These are phyloP conservation scores for Trematomus bernacchii DNA, from an alignment of 2,797 vertebrate genomes.

Conservation along the genomic window DNA sequence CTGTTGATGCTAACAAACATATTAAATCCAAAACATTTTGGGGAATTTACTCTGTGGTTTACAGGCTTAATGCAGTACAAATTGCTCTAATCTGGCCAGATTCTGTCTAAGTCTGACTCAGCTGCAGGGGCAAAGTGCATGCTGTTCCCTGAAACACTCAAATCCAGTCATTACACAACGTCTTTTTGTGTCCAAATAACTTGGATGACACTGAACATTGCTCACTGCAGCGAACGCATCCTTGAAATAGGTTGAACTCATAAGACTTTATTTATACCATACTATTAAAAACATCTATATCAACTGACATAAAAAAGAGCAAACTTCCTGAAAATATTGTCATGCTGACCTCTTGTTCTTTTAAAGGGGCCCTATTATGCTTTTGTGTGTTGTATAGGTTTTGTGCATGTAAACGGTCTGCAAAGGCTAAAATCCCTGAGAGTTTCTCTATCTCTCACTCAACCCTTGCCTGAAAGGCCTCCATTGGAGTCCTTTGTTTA, in stretches of 20 bases:
- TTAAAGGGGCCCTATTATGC: too few relatives aligned
- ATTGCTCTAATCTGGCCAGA: neutral
- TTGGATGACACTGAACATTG: neutral
- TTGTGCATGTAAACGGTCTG: too few relatives aligned
- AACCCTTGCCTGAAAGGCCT: too few relatives aligned
- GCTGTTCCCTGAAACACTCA: neutral
- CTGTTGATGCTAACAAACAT: neutral
- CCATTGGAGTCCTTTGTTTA: too few relatives aligned
- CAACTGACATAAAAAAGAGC: neutral
- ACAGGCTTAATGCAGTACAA: neutral
- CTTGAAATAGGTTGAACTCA: neutral
- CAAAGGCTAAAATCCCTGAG: too few relatives aligned
- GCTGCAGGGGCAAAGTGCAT: neutral
- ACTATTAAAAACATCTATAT: neutral
- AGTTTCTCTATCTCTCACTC: too few relatives aligned
- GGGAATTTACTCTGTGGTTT: neutral
- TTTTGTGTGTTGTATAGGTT: too few relatives aligned
- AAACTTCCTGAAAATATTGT: neutral
- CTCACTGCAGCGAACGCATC: neutral
- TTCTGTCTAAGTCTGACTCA: neutral
- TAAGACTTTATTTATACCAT: neutral
- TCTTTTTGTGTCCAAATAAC: neutral
- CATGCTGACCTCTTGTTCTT: neutral
- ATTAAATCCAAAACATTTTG: neutral
- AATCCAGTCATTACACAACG: constrained; percentile 3